Evolutionary conservation across 1,140 invertebrate genomes (phyloP).

Genomic region (Drosophila yakuba): DNA sequence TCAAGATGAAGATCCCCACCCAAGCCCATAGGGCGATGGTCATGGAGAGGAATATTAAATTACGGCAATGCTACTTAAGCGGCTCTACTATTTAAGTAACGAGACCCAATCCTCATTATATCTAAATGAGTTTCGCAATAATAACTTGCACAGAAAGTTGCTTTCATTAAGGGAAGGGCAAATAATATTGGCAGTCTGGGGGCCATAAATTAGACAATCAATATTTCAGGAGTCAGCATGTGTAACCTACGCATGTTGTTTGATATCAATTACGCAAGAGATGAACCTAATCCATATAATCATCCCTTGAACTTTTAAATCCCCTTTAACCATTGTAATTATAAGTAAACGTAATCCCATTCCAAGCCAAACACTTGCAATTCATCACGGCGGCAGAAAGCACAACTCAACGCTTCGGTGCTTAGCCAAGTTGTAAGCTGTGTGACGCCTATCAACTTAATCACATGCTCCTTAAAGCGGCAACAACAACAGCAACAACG

Average conservation of each 20-base stretch:
- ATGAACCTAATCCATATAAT: background rate
- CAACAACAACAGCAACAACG: conserved; percentile 10
- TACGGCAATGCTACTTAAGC: conserved; percentile 18
- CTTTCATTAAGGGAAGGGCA: background rate
- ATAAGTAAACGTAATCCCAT: background rate
- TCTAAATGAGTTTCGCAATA: no score
- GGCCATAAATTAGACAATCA: background rate
- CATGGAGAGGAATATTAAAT: conserved; percentile 36
- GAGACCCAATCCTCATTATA: background rate
- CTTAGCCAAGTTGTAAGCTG: conserved; percentile 39
- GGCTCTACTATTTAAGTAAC: background rate
- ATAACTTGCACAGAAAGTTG: background rate
- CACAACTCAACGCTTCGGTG: conserved; percentile 26
- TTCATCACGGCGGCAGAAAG: conserved; percentile 53
- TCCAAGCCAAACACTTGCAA: conserved; percentile 30
- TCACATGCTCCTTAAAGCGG: conserved; percentile 46
- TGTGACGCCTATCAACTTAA: conserved; percentile 74
- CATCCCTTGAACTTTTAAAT: background rate
- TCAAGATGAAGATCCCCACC: conserved; percentile 13
- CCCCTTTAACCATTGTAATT: background rate
- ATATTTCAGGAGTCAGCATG: background rate
- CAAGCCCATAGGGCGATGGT: background rate
- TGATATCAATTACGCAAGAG: background rate
- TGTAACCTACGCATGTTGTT: background rate
- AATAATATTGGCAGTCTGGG: background rate